A percentile compares a stretch with the other conserved stretches of the same genome.
Evolutionary conservation across 1,140 invertebrate species (phyloP).

Genomic region (Tetragnatha versicolor): DNA sequence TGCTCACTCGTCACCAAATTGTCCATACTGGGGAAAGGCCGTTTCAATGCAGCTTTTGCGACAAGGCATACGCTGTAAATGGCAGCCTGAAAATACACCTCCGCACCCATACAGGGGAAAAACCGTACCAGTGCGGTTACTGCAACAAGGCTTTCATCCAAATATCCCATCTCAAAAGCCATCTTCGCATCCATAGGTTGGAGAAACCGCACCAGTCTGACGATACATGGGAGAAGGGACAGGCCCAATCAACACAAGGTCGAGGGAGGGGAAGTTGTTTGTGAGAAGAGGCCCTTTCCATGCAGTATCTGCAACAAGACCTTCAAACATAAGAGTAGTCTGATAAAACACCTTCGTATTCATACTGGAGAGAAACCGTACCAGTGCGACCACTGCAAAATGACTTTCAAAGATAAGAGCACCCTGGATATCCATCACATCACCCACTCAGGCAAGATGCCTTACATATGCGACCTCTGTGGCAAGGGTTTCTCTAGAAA

Average conservation of each 20-base stretch:
- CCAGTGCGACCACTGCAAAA: neutral
- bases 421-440: neutral
- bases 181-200: constrained; percentile 94
- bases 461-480: neutral
- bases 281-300: too few relatives aligned
- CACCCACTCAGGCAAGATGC: neutral
- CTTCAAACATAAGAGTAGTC: too few relatives aligned
- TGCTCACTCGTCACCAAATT: neutral
- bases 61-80: neutral
- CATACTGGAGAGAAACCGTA: neutral
- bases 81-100: neutral
- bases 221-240: too few relatives aligned
- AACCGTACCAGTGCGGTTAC: neutral
- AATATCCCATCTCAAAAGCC: constrained; percentile 96
- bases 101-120: neutral
- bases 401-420: neutral
- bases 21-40: constrained; percentile 24
- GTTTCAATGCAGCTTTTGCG: neutral
- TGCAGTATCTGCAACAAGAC: too few relatives aligned
- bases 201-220: constrained; percentile 90
- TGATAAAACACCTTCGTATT: too few relatives aligned
- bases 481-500: neutral
- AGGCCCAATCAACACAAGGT: too few relatives aligned
- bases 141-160: constrained; percentile 99
- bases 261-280: too few relatives aligned